Evolutionary conservation across 1,140 invertebrate species (phyloP).

Genomic region (Nasonia longicornis): DNA sequence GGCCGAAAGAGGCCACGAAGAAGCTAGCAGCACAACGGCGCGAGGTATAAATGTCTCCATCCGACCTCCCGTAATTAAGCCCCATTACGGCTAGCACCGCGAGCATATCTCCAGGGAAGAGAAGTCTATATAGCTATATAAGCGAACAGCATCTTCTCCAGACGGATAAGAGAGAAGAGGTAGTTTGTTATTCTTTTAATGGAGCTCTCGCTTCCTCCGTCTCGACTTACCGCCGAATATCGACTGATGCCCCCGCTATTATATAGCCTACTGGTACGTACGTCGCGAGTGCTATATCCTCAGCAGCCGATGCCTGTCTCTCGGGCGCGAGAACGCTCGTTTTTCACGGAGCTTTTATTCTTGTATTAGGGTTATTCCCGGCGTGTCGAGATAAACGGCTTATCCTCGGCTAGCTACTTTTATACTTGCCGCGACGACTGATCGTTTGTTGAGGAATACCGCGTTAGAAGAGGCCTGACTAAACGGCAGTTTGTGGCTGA

Average conservation of each 20-base stretch:
- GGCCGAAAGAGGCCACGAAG: neutral
- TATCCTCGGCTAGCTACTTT: neutral
- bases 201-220: conserved; percentile 46
- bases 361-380: conserved; percentile 24
- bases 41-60: conserved; percentile 8
- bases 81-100: conserved; percentile 58
- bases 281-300: neutral
- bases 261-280: neutral
- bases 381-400: conserved; percentile 28
- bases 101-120: conserved; percentile 27
- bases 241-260: neutral
- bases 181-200: conserved; percentile 57
- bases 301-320: neutral
- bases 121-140: neutral
- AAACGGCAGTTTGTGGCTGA: neutral
- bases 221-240: conserved; percentile 30
- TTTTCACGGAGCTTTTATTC: conserved; percentile 35
- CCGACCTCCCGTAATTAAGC: conserved; percentile 59
- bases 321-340: neutral
- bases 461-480: conserved; percentile 2
- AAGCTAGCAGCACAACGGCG: neutral
- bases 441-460: conserved; percentile 16
- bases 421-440: neutral
- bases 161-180: conserved; percentile 5
- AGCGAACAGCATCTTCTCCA: neutral